Evolutionary conservation across 2,797 vertebrate species (phyloP).

Genomic region (Saxicola maurus): DNA sequence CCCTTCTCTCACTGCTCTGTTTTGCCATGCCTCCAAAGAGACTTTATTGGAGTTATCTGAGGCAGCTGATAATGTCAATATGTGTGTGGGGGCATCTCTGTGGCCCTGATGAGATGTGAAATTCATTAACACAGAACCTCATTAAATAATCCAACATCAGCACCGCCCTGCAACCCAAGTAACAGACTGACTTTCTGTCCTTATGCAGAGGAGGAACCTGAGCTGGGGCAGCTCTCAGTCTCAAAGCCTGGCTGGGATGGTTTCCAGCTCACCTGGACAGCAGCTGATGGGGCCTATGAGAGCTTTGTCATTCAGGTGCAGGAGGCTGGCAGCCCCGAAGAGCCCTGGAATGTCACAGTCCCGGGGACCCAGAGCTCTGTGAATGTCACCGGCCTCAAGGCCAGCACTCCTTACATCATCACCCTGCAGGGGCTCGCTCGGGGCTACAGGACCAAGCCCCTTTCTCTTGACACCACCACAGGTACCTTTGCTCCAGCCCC

Average conservation of each 20-base stretch:
- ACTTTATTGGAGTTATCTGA: neutral
- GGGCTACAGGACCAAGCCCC: slow-evolving; percentile 77
- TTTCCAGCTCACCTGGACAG: slow-evolving; percentile 86
- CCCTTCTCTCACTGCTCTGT: neutral
- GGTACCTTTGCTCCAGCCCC: slow-evolving; percentile 72
- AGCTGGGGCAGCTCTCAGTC: slow-evolving; percentile 77
- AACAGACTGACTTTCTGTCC: slow-evolving; percentile 71
- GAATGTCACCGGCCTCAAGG: slow-evolving; percentile 78
- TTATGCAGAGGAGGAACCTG: slow-evolving; percentile 83
- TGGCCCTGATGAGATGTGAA: neutral
- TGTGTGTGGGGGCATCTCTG: neutral
- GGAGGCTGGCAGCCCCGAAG: slow-evolving; percentile 75
- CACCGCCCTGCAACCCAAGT: neutral
- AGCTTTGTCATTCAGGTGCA: slow-evolving; percentile 89
- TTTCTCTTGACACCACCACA: slow-evolving; percentile 84
- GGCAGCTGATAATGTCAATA: neutral
- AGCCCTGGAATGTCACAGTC: slow-evolving; percentile 78
- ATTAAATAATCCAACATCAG: neutral
- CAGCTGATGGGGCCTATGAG: slow-evolving; percentile 78
- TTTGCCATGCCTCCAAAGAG: neutral
- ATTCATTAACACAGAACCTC: neutral
- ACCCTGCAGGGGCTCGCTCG: slow-evolving; percentile 81
- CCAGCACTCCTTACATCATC: slow-evolving; percentile 81
- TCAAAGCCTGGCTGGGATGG: slow-evolving; percentile 82
- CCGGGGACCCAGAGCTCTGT: slow-evolving; percentile 75